Evolutionary conservation across 2,888 invertebrate species (phyloP).

Genomic region (Eulithis prunata): DNA sequence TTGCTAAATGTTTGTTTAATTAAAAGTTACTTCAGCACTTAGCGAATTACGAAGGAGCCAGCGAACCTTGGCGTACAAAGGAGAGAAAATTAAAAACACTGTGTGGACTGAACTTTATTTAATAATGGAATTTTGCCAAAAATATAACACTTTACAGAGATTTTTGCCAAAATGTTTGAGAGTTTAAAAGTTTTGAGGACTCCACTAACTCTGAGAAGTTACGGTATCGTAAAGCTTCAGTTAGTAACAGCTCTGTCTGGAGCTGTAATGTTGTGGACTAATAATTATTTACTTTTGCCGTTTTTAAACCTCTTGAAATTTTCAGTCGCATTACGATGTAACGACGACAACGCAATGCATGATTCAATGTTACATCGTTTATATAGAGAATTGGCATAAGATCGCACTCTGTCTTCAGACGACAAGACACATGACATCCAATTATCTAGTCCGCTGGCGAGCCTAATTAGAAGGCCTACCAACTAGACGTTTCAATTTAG

Average conservation of each 20-base stretch:
- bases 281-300: too few species aligned
- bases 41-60: constrained; percentile 31
- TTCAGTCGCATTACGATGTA: too few species aligned
- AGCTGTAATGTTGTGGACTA: too few species aligned
- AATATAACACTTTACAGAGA: constrained; percentile 8
- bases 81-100: constrained; percentile 38
- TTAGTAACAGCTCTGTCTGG: too few species aligned
- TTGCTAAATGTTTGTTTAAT: constrained; percentile 35
- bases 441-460: constrained; percentile 32
- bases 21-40: constrained; percentile 35
- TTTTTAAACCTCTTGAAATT: too few species aligned
- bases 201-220: not conserved
- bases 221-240: too few species aligned
- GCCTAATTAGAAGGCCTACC: constrained; percentile 28
- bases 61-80: constrained; percentile 35
- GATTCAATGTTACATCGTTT: too few species aligned
- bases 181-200: not conserved
- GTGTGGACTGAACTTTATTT: constrained; percentile 34
- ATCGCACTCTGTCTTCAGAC: not conserved
- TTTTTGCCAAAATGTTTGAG: constrained; percentile 12
- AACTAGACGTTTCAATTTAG: constrained; percentile 25
- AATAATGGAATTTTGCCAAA: constrained; percentile 32
- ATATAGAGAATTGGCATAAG: too few species aligned
- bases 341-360: too few species aligned
- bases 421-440: constrained; percentile 30